phyloP scores from a whole-genome alignment of 2,797 vertebrate species.

The Chiloscyllium punctatum region DNA sequence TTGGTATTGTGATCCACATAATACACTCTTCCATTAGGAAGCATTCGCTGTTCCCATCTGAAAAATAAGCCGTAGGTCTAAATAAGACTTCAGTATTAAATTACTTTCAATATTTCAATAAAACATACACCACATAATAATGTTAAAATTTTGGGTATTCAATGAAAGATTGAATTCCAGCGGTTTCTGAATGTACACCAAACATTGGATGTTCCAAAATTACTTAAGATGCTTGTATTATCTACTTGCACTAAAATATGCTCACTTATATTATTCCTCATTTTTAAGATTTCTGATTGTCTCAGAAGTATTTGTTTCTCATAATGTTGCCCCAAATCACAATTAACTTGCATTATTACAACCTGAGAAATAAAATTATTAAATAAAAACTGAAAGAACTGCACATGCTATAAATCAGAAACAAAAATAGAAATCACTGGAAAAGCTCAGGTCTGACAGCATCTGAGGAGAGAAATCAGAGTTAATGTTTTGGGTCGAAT shows the following conservation, averaged over 20 bases:
- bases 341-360: not conserved
- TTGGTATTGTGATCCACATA: constrained; percentile 98
- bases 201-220: not conserved
- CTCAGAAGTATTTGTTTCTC: not conserved
- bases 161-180: not conserved
- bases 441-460: too few relatives aligned
- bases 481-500: too few relatives aligned
- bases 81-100: not conserved
- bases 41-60: constrained; percentile 91
- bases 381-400: too few relatives aligned
- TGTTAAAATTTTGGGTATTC: not conserved
- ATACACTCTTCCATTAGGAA: constrained; percentile 88
- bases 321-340: not conserved
- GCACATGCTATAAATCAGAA: too few relatives aligned
- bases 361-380: not conserved
- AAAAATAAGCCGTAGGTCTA: constrained; percentile 43
- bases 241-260: not conserved
- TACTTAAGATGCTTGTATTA: not conserved
- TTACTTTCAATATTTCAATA: not conserved
- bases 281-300: not conserved
- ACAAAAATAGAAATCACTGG: too few relatives aligned
- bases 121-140: not conserved
- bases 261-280: not conserved
- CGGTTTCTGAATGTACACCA: not conserved
- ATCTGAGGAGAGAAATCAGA: too few relatives aligned